Conservation (phyloP, 2,113 vertebrate genomes). For the Gadus chalcogrammus region DNA sequence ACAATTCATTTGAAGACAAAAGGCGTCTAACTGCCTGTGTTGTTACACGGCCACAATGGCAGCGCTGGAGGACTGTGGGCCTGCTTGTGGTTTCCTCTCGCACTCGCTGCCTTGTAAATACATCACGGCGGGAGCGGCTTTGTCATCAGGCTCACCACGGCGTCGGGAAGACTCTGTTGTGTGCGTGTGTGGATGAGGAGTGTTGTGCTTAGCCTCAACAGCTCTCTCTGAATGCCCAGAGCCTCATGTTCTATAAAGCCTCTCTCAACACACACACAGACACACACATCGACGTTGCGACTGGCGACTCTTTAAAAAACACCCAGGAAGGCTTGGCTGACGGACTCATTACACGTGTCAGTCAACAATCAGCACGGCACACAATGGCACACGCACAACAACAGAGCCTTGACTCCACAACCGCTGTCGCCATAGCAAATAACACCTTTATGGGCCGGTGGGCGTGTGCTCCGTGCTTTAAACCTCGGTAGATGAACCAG, state of each 20-base stretch:
- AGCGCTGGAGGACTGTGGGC: no score
- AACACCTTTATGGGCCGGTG: background rate
- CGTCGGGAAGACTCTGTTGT: background rate
- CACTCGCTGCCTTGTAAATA: background rate
- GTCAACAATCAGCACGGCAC: constrained; percentile 6
- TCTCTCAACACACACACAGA: background rate
- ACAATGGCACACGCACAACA: constrained; percentile 24
- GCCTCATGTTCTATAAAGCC: background rate
- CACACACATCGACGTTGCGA: constrained; percentile 2
- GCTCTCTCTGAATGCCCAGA: background rate
- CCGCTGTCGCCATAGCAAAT: constrained; percentile 26
- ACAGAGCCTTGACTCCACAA: constrained; percentile 12
- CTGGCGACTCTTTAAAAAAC: constrained; percentile 9
- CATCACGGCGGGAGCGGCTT: background rate
- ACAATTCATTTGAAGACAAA: background rate
- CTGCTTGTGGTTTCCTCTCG: no score
- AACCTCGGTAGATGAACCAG: no score
- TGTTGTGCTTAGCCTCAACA: constrained; percentile 1
- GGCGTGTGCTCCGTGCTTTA: no score
- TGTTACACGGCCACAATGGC: background rate
- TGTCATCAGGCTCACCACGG: constrained; percentile 8
- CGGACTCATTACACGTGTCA: constrained; percentile 14
- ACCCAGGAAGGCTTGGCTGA: background rate
- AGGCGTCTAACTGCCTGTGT: background rate
- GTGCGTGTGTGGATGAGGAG: background rate